A percentile compares a stretch with the other conserved stretches of the same genome.
These are phyloP conservation scores for Drosophila bunnanda DNA, from an alignment of 2,888 invertebrate species.

Conservation along the genomic window DNA sequence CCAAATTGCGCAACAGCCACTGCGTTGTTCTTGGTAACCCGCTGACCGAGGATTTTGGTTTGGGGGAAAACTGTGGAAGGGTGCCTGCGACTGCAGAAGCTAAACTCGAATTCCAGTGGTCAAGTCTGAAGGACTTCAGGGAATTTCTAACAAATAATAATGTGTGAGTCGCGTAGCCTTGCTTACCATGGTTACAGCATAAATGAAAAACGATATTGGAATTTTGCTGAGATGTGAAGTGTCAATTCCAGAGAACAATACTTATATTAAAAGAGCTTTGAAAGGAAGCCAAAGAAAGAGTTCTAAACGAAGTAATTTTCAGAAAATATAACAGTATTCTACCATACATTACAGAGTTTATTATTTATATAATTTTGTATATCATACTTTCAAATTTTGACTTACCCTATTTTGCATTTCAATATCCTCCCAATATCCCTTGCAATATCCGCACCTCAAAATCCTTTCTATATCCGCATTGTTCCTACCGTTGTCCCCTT, in stretches of 20 bases:
- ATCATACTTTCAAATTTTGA: neutral
- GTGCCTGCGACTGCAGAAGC: slow-evolving; percentile 5
- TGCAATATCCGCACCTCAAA: slow-evolving; percentile 12
- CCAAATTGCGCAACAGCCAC: slow-evolving; percentile 73
- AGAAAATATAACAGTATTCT: too few species aligned
- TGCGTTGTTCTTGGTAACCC: slow-evolving; percentile 42
- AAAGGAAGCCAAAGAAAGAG: too few species aligned
- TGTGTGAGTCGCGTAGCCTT: neutral
- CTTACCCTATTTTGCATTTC: neutral
- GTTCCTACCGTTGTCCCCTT: neutral
- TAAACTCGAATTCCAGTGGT: slow-evolving; percentile 31
- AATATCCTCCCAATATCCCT: slow-evolving; percentile 3
- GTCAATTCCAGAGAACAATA: slow-evolving; percentile 4
- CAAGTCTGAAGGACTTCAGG: slow-evolving; percentile 9
- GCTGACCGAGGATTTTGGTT: slow-evolving; percentile 23
- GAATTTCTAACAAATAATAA: slow-evolving; percentile 5
- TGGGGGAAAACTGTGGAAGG: neutral
- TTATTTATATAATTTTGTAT: too few species aligned
- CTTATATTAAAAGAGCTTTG: neutral
- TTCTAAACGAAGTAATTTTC: too few species aligned
- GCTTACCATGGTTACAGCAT: neutral
- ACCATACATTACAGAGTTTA: too few species aligned
- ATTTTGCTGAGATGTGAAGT: slow-evolving; percentile 4
- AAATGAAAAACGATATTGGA: neutral
- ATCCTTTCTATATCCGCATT: slow-evolving; percentile 14